A percentile compares a stretch with the other conserved stretches of the same genome.
These are phyloP conservation scores for Lanistes nyassanus DNA, from an alignment of 1,140 invertebrate species.

Conservation along the genomic window DNA sequence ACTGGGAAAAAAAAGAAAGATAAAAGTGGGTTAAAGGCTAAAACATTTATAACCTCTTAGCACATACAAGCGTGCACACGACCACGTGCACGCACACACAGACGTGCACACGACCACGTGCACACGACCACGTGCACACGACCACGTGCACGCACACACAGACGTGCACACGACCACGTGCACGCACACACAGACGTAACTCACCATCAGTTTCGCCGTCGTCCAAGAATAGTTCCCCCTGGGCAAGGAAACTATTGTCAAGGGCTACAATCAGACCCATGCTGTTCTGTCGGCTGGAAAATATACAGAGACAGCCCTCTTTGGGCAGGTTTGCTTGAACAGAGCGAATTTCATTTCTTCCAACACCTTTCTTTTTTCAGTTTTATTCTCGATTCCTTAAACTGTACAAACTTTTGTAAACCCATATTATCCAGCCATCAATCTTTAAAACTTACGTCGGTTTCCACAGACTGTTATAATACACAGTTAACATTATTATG, in stretches of 20 bases:
- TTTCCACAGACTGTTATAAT: background rate
- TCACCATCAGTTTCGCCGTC: slow-evolving; percentile 54
- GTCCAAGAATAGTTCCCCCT: slow-evolving; percentile 53
- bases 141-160: background rate
- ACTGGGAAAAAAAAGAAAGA: background rate
- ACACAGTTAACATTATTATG: too few species aligned
- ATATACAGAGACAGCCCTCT: background rate
- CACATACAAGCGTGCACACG: background rate
- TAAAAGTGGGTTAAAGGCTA: background rate
- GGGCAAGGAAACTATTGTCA: slow-evolving; percentile 57
- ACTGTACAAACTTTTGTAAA: too few species aligned
- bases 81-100: too few species aligned
- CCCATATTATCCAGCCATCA: background rate
- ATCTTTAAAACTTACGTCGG: background rate
- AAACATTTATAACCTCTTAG: background rate
- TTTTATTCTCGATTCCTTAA: background rate
- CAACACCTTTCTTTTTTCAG: background rate
- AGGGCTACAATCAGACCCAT: slow-evolving; percentile 74
- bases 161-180: background rate
- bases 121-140: too few species aligned
- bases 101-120: too few species aligned
- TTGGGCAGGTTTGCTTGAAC: background rate
- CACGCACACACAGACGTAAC: background rate
- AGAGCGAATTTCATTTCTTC: background rate
- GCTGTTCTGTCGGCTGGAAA: slow-evolving; percentile 70